Base-by-base conservation (phyloP, 2,888 invertebrate species). In the Eumacrocentrus americanus region DNA sequence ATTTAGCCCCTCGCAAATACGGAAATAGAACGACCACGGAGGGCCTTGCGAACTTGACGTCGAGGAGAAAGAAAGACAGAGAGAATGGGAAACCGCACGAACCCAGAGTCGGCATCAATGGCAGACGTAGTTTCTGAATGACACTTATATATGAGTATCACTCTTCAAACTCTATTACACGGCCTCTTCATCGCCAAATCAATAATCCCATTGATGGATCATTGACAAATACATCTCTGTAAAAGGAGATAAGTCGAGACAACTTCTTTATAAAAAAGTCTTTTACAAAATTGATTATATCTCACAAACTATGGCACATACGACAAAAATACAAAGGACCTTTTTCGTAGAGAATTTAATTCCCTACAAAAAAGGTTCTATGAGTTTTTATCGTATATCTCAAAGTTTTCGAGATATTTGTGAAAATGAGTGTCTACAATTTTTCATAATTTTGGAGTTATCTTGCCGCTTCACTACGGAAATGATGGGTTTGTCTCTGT, bases 11-110 rank as follows among this genome's bases (percentile, higher is more conserved):
- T 54, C 29, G 48, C 48, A 54, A 59, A 60, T 60, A 47, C 59
- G 59, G 59, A 60, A 60, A 60, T 60, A 60, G 59, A 60, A 60
- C 48, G 48, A 54, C 29, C 48, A 60, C 52, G 54, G 48, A 58
- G 51, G 35, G 54, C 54, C 47, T 54, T 48, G 53, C 47, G 54
- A 60, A 60, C 54, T 60, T 54, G 59, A 54, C 42, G 59, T 60
- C 53, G 50, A 48, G 46, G n/a, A n/a, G n/a, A n/a, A n/a, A n/a
- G n/a, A n/a, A n/a, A 50, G 20, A 58, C 25, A 44, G 48, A 50
- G 58, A 58, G 42, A 48, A 29, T 22, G 23, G 51, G 54, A 57
- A 48, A 48, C 34, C 34, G 25, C 48, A 48, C 23, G 34, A 29
- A 20, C 7, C 11, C 42, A 34, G 11, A 34, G 12, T 48, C 16